Base-by-base conservation (phyloP, 2,113 vertebrate species). In the Neodontobutis hainanensis region DNA sequence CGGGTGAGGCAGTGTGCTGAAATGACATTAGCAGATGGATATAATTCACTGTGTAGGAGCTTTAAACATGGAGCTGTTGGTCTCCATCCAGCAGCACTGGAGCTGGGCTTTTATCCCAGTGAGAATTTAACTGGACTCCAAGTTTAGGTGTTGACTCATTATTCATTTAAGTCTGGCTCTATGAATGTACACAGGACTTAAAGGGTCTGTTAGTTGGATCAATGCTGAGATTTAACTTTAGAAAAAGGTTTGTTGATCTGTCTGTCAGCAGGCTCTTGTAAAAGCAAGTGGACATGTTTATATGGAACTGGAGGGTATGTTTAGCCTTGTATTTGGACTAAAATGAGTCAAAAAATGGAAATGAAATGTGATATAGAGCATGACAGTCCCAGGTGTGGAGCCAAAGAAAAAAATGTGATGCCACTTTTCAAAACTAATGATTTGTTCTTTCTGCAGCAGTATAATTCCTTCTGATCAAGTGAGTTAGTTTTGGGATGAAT, bases 21-120 rank as follows among this genome's bases (percentile, higher is more conserved):
- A 85, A 86, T 58, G 65, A 80, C 82, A 86, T 83, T 75, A 84
- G 70, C 70, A 83, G 80, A 84, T 75, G 77, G 73, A 77, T 64
- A 68, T 81, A 64, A 83, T 65, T 86, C 81, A 70, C 56, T 35
- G 44, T 40, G 67, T 52, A 70, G 72, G 57, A 82, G 81, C 49
- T 66, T 76, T 55, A 61, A 82, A 76, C 65, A 8, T 46, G 65
- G 57, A 61, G 48, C 32, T 69, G 45, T 70, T 64, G 68, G 65
- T 32, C 53, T 40, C 19, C 16, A 51, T 83, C 65, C 78, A 82
- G 50, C 65, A 61, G 61, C 45, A 72, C 49, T 53, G 11, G 46
- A 49, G 61, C 62, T 51, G 19, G 45, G 45, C 61, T 77, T 72
- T 79, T 61, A 69, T 68, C 40, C 58, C 46, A 43, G 49, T 48